Base-by-base conservation (phyloP, 2,113 vertebrate genomes). In the Oryzias curvinotus region DNA sequence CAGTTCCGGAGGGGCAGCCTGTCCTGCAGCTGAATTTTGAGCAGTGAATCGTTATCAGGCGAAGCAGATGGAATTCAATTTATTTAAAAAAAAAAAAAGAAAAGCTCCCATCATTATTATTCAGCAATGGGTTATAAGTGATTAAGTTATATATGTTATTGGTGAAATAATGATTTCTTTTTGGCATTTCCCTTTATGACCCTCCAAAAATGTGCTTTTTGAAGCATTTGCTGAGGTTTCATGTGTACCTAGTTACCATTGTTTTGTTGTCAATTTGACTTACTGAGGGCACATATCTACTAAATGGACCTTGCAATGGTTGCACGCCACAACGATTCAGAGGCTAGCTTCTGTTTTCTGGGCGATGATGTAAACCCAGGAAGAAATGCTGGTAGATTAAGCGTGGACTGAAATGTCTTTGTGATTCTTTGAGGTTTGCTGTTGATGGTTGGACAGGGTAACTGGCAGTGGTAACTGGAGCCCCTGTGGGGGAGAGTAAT, bases 381-480 rank as follows among this genome's bases (percentile, higher is more conserved):
- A 66, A 55, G 56, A 65, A 60, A 63, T 49, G 5, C 73, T 21
- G 5, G 1, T 30, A 28, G 42, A 51, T 57, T 4, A n/a, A 69
- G 74, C 59, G 75, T 25, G 62, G 65, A 71, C 62, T 75, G 78
- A 77, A 72, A 65, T 63, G 66, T 71, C 70, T 62, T 36, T 65
- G 47, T 76, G 74, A 45, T 55, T 26, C 41, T 44, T 55, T 71
- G 49, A 67, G 70, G 71, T 77, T 72, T n/a, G 5, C 50, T 56
- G 79, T 66, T 77, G 72, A 81, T 63, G 58, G 57, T 51, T 57
- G 3, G 54, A 69, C 23, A 67, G 68, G 61, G 69, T 60, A 59
- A 62, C 44, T 42, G 51, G 71, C 59, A 28, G 62, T 71, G 52
- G 73, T 80, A 81, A 81, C 83, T 65, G 51, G 66, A 82, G 58